Evolutionary conservation across 2,888 invertebrate genomes (phyloP), one percentile per base, ranked within the genome.

Genomic region (Zele albiditarsus): DNA sequence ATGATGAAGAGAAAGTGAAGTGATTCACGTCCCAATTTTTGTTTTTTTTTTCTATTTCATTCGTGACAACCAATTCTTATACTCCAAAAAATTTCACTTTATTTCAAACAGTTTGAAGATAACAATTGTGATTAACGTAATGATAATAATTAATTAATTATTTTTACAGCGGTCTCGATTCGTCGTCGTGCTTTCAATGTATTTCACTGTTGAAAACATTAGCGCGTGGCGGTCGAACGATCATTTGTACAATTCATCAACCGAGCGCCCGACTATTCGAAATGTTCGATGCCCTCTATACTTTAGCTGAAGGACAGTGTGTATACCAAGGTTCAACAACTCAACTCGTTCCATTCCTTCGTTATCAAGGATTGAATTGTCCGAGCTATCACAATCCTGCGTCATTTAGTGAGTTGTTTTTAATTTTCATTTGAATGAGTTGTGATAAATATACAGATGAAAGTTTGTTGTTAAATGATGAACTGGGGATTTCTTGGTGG

Each of bases 361-460:
- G 94, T 67, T 94, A 93, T 28, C 92, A 97, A 67, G 93, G 92
- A n/a, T 92, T 98, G 31, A 94, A 96, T 86, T 98, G 98, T 85
- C 98, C 98, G 0, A 95, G 96, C 71, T 98, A 98, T 90, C 98
- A 98, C 91, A 98, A 98, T 90, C 98, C 98, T 0, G 98, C 98
- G 6, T 98, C 98, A 71, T 98, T 96, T 91, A 95, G 92, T 93
- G 84, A 89, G 90, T 87, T 57, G 6, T 25, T 2, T 28, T 63
- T 3, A 42, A 23, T 27, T 33, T 57, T 27, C 46, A 38, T n/a
- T 46, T 28, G n/a, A 2, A 20, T 53, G 6, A 53, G 4, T 53
- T 10, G 20, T 10, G n/a, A n/a, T 8, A 23, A 23, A 46, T 42
- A 42, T 14, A 46, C 46, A 46, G 6, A 46, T 46, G n/a, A 46